A percentile compares a stretch with the other conserved stretches of the same genome.
Conservation (phyloP, 2,113 vertebrate genomes). For the Hippocampus guttulatus region DNA sequence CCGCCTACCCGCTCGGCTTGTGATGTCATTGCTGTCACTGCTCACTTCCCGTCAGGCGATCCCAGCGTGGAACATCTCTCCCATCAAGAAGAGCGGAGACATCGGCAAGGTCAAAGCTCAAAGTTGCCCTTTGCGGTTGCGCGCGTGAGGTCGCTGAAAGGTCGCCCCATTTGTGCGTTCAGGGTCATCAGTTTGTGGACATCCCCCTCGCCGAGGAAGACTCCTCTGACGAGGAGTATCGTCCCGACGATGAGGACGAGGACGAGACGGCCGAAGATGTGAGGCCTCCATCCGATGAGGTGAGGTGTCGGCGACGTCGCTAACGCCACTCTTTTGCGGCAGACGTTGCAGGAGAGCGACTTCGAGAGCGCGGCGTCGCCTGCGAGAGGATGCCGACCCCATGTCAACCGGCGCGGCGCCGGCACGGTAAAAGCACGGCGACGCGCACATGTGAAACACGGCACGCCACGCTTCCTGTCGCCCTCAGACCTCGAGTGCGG, state of each 20-base stretch:
- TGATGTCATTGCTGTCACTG: neutral
- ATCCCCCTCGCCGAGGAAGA: slow-evolving; percentile 94
- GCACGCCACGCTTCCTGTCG: neutral
- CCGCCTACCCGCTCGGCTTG: too few species aligned
- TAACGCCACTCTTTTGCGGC: neutral
- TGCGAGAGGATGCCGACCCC: slow-evolving; percentile 75
- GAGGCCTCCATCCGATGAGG: slow-evolving; percentile 5
- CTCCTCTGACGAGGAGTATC: slow-evolving; percentile 95
- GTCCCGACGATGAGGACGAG: slow-evolving; percentile 91
- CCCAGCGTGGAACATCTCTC: slow-evolving; percentile 93
- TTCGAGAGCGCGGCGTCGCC: slow-evolving; percentile 89
- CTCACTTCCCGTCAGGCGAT: slow-evolving; percentile 77
- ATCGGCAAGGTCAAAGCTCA: slow-evolving; percentile 58
- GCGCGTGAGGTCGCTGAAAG: neutral
- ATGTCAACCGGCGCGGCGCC: slow-evolving; percentile 18
- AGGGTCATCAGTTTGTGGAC: slow-evolving; percentile 93
- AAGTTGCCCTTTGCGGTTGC: neutral
- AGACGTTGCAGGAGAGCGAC: slow-evolving; percentile 94
- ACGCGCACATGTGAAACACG: too few species aligned
- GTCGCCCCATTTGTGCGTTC: neutral
- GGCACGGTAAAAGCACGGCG: slow-evolving; percentile 51
- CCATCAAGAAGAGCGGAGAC: slow-evolving; percentile 86
- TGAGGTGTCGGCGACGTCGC: neutral
- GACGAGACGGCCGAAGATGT: slow-evolving; percentile 90
- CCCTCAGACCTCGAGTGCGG: slow-evolving; percentile 60